Conservation (phyloP, 2,888 invertebrate genomes). For the Nephrotoma guestfalica region DNA sequence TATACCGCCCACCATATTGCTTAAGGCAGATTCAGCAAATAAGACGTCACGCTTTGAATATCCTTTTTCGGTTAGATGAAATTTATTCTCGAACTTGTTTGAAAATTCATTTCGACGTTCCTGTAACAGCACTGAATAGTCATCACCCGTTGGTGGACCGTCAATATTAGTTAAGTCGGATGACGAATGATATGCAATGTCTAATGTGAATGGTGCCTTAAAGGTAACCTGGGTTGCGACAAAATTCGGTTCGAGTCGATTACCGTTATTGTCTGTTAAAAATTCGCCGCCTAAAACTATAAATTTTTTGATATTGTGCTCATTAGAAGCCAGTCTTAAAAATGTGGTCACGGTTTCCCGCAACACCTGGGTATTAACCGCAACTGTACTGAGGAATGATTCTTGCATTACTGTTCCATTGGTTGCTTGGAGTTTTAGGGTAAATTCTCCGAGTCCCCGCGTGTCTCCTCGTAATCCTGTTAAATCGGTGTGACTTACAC, state of each 20-base stretch:
- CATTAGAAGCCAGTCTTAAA: conserved; percentile 43
- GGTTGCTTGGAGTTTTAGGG: conserved; percentile 29
- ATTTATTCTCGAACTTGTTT: conserved; percentile 64
- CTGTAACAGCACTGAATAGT: conserved; percentile 48
- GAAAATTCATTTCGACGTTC: conserved; percentile 51
- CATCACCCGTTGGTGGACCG: conserved; percentile 40
- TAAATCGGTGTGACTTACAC: conserved; percentile 19
- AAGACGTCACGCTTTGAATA: conserved; percentile 45
- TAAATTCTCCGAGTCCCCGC: conserved; percentile 63
- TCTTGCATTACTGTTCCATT: conserved; percentile 49
- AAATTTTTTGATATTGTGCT: conserved; percentile 35
- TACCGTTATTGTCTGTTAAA: conserved; percentile 21
- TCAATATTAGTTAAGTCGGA: conserved; percentile 38
- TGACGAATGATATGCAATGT: conserved; percentile 69
- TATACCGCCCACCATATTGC: conserved; percentile 91
- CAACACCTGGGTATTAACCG: conserved; percentile 52
- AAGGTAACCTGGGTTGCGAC: conserved; percentile 63
- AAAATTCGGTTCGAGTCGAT: conserved; percentile 45
- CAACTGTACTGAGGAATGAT: conserved; percentile 57
- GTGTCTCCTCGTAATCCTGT: conserved; percentile 51
- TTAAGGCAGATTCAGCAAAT: conserved; percentile 72
- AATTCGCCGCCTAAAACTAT: conserved; percentile 49
- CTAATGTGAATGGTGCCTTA: conserved; percentile 65
- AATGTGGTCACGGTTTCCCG: conserved; percentile 63
- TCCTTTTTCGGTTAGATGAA: conserved; percentile 59